Conservation (phyloP, 2,888 invertebrate species). For the Notodonta ziczac region DNA sequence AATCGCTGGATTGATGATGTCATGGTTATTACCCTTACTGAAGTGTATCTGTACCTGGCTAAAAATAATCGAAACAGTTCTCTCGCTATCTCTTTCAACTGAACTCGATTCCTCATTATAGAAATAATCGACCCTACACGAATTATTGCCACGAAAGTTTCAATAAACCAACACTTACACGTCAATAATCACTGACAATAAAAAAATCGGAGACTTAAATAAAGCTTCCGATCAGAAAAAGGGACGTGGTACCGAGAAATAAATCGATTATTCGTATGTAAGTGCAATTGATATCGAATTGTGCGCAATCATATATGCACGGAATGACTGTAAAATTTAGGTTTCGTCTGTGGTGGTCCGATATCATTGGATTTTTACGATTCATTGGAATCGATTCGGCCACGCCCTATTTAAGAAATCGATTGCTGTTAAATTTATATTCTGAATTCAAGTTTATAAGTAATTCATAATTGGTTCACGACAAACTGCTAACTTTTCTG, state of each 20-base stretch:
- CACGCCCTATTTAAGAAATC: slow-evolving; percentile 43
- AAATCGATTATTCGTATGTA: slow-evolving; percentile 20
- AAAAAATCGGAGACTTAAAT: slow-evolving; percentile 31
- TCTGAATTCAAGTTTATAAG: slow-evolving; percentile 3
- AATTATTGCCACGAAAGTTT: slow-evolving; percentile 26
- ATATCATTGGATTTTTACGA: slow-evolving; percentile 52
- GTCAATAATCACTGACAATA: slow-evolving; percentile 32
- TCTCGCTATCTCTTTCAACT: not conserved
- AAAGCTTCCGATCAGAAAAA: slow-evolving; percentile 18
- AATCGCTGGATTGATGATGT: too few species aligned
- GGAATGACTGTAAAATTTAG: slow-evolving; percentile 43
- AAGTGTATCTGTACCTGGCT: not conserved
- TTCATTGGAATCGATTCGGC: slow-evolving; percentile 50
- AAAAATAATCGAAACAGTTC: not conserved
- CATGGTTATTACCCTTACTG: too few species aligned
- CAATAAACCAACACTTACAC: slow-evolving; percentile 37
- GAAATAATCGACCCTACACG: not conserved
- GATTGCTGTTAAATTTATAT: slow-evolving; percentile 36
- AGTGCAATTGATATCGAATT: slow-evolving; percentile 53
- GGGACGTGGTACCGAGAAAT: slow-evolving; percentile 35
- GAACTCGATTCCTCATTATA: not conserved
- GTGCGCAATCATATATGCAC: slow-evolving; percentile 36
- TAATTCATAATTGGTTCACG: too few species aligned
- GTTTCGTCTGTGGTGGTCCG: slow-evolving; percentile 45
- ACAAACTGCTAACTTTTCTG: too few species aligned